phyloP scores from a whole-genome alignment of 2,888 invertebrate genomes.

The Pyrocoelia pectoralis region DNA sequence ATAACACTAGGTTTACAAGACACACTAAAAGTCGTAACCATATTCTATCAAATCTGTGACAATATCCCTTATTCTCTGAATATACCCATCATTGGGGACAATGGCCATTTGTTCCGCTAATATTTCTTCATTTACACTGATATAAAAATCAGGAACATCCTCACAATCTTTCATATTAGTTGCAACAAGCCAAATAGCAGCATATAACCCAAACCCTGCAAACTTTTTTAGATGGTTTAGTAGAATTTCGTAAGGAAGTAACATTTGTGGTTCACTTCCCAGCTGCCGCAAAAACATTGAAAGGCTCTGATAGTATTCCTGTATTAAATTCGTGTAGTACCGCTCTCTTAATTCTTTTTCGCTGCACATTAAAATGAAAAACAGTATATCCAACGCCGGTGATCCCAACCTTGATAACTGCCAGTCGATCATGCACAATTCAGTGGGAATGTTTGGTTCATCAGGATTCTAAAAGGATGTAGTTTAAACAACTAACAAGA shows the following conservation, averaged over 20 bases:
- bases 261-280: conserved; percentile 41
- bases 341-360: conserved; percentile 45
- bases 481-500: background rate
- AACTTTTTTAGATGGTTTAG: conserved; percentile 44
- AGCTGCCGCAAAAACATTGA: conserved; percentile 39
- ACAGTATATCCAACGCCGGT: conserved; percentile 48
- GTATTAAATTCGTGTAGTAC: conserved; percentile 46
- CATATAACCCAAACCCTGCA: conserved; percentile 42
- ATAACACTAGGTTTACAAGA: too few relatives aligned
- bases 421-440: conserved; percentile 38
- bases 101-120: too few relatives aligned
- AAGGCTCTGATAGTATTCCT: conserved; percentile 48
- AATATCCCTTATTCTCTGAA: too few relatives aligned
- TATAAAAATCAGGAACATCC: background rate
- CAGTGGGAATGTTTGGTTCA: background rate
- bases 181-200: conserved; percentile 27
- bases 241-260: conserved; percentile 46
- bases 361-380: conserved; percentile 48
- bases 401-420: conserved; percentile 36
- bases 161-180: background rate
- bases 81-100: too few relatives aligned
- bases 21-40: too few relatives aligned
- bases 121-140: background rate
- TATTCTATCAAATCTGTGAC: too few relatives aligned
- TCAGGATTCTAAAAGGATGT: background rate